Base-by-base conservation (phyloP, 2,797 vertebrate genomes). In the Arremon aurantiirostris region DNA sequence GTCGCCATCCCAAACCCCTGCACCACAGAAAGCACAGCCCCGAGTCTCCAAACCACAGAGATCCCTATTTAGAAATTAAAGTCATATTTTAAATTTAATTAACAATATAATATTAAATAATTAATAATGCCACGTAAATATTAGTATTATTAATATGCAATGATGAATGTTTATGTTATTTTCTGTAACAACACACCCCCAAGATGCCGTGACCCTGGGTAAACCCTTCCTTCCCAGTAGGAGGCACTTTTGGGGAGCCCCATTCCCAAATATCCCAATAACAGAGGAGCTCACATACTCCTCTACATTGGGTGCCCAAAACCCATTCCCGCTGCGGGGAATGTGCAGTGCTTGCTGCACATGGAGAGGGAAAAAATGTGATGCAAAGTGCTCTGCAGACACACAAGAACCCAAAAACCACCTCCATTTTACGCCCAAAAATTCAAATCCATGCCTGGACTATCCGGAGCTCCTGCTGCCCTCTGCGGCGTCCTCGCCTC, bases 361-460 rank as follows among this genome's bases (percentile, higher is more conserved):
- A 19, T 0, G 0, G 28, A 39, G 23, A 26, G 3, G 4, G 34
- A 11, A 11, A n/a, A 64, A 35, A 37, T 0, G 41, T 2, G 75
- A 79, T 14, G 27, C 1, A 11, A 41, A 66, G 23, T 0, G 4
- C 46, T 72, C 64, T 63, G 55, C n/a, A 64, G 46, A 5, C n/a
- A 59, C 50, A 34, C 12, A 2, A 47, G 27, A 81, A 35, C 70
- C 41, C 41, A 0, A 27, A 94, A 64, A 1, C 11, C 86, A 57
- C 49, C 86, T 81, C 72, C 27, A 28, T 63, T 73, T 86, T 35
- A 42, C 2, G 26, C 52, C 34, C 4, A 86, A 80, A 49, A 1
- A 8, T 46, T 39, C 46, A 7, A 14, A 57, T 24, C 55, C 5
- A 1, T 0, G 11, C 17, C 72, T 13, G 16, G 68, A 28, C 32